Evolutionary conservation across 2,113 vertebrate genomes (phyloP), one percentile per base, ranked within the genome.

Genomic region (Thymallus thymallus): DNA sequence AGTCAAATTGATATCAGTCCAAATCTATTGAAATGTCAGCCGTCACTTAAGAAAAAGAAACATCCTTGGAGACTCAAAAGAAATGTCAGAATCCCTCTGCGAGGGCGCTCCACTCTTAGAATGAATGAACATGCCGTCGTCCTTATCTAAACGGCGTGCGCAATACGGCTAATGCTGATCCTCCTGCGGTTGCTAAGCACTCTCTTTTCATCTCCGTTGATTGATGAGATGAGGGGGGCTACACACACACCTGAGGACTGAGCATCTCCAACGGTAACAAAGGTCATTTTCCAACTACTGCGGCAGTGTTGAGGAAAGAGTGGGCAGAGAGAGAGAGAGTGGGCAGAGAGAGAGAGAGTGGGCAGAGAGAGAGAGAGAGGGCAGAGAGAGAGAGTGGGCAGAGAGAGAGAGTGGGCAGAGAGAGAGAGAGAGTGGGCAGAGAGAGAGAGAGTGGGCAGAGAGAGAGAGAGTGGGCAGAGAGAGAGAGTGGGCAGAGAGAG

Each of bases 11-110:
- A 60, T 60, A 60, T 60, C 56, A 60, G n/a, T 60, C 56, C 18
- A 60, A 60, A 60, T 60, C 56, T 16, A 60, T 71, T 71, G 69
- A 71, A 71, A 56, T 58, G 29, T 71, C 56, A 60, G 56, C 30
- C 3, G 10, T 32, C 26, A 58, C 16, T 48, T 18, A 26, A 56
- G 69, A 58, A 56, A 30, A 71, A 13, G 20, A 30, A 35, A 56
- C 16, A 29, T 32, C 26, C 24, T 56, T 56, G 69, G 26, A 58
- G 69, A 32, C 51, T 56, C 16, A 71, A 56, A 18, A 22, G 46
- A 60, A 71, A 60, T 71, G 51, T 29, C 69, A 71, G 26, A 14
- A 24, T 35, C 23, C 32, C 69, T 58, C 69, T 18, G 23, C 20
- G 51, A 22, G 30, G 24, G 51, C n/a, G 14, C 29, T 71, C 26